A percentile compares a stretch with the other conserved stretches of the same genome.
Conservation (phyloP, 2,797 vertebrate genomes). For the Uromys caudimaculatus region DNA sequence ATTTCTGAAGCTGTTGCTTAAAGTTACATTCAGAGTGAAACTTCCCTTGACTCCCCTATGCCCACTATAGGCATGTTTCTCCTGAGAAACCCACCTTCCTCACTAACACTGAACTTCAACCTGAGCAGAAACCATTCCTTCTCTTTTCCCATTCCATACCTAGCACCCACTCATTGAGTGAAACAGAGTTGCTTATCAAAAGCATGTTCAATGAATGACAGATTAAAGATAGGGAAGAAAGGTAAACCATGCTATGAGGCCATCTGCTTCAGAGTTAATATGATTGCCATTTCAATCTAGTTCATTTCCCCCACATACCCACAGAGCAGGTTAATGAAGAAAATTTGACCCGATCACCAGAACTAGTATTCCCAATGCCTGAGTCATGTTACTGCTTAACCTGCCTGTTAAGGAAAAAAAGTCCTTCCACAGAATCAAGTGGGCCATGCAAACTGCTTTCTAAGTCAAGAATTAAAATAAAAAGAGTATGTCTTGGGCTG, state of each 20-base stretch:
- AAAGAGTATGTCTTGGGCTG: not conserved
- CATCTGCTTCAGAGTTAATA: not conserved
- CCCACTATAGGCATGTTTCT: not conserved
- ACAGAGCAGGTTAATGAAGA: constrained; percentile 13
- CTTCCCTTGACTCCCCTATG: not conserved
- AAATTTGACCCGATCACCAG: not conserved
- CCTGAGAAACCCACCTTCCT: not conserved
- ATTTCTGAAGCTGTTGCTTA: constrained; percentile 1
- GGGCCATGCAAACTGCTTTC: not conserved
- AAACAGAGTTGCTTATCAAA: constrained; percentile 3
- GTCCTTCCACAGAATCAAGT: constrained; percentile 6
- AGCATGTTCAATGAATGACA: not conserved
- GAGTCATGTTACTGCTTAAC: not conserved
- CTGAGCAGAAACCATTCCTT: not conserved
- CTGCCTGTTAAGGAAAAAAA: not conserved
- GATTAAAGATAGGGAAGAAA: not conserved
- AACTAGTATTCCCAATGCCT: not conserved
- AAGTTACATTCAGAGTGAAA: not conserved
- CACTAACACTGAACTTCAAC: not conserved
- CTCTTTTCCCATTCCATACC: not conserved
- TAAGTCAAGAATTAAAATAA: not conserved
- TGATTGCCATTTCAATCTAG: not conserved
- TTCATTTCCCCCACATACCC: not conserved
- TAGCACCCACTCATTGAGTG: not conserved
- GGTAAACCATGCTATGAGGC: not conserved